A percentile compares a stretch with the other conserved stretches of the same genome.
Conservation (phyloP, 2,797 vertebrate species). For the Pangasius djambal region DNA sequence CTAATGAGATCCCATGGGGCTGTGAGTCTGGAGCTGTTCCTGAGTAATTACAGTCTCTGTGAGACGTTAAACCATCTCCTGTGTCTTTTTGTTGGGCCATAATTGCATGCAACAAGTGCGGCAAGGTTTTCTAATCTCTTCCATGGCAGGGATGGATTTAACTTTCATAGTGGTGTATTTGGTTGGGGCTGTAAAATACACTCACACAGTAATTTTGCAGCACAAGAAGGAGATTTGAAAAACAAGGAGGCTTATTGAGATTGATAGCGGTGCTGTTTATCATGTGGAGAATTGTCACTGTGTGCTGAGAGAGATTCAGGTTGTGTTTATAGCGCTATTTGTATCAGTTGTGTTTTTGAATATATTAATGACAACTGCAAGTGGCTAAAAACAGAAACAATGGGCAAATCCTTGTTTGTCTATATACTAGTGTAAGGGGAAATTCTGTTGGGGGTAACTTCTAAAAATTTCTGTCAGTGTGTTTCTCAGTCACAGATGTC, state of each 20-base stretch:
- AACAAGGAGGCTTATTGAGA: slow-evolving; percentile 60
- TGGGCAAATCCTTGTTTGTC: slow-evolving; percentile 2
- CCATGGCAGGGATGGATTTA: slow-evolving; percentile 73
- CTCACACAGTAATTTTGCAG: slow-evolving; percentile 74
- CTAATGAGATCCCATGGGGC: slow-evolving; percentile 91
- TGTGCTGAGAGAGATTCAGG: slow-evolving; percentile 29
- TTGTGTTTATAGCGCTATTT: slow-evolving; percentile 47
- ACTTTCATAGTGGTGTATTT: slow-evolving; percentile 77
- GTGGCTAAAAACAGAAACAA: slow-evolving; percentile 26
- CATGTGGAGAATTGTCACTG: slow-evolving; percentile 45
- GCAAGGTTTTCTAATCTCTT: slow-evolving; percentile 70
- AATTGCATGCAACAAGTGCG: slow-evolving; percentile 85
- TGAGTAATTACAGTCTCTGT: slow-evolving; percentile 80
- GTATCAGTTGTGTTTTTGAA: slow-evolving; percentile 37
- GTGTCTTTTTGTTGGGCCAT: slow-evolving; percentile 79
- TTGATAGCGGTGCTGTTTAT: slow-evolving; percentile 50
- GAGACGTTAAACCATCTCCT: slow-evolving; percentile 84
- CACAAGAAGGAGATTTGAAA: slow-evolving; percentile 67
- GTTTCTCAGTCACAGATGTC: slow-evolving; percentile 20
- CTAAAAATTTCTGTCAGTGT: not conserved
- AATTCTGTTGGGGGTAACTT: not conserved
- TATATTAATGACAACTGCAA: slow-evolving; percentile 33
- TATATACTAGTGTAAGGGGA: not conserved
- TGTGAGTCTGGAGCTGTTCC: slow-evolving; percentile 79
- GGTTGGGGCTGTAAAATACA: slow-evolving; percentile 75